Evolutionary conservation across 2,113 vertebrate genomes (phyloP), one percentile per base, ranked within the genome.

Genomic region (Catharus minimus): DNA sequence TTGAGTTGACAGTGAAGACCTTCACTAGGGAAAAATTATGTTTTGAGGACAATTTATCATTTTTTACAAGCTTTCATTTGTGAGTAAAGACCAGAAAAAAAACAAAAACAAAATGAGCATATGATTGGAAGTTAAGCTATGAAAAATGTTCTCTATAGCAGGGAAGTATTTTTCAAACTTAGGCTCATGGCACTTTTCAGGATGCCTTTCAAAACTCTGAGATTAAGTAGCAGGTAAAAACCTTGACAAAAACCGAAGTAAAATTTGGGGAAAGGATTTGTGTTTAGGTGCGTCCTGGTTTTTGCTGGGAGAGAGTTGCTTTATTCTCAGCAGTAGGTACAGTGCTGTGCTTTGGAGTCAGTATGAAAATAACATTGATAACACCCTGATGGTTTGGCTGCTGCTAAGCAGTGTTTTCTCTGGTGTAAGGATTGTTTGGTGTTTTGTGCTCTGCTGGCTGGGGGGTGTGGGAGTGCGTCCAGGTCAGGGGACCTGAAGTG

Each of bases 371-470:
- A 57, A 24, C 24, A 19, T 39, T 88, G 19, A 14, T 66, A 66
- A 28, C 12, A 36, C 11, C 9, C 32, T 44, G 67, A 16, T 44
- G 16, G 14, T 66, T 58, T 73, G 44, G 10, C 15, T 58, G n/a
- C 24, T 58, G n/a, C 23, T 58, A n/a, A 30, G 15, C 19, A 33
- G 28, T 52, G 20, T 20, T 52, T 53, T 28, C n/a, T 2, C 13
- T 30, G 39, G 53, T 28, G 22, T 32, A 12, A 52, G 23, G n/a
- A 30, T 15, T 53, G 11, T 21, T 38, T 5, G 4, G 13, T 32
- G 17, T 66, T 57, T 30, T 0, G 2, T 46, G 38, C 9, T 52
- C 38, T 73, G 38, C 38, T 24, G 46, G 38, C 0, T 0, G 33
- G 53, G 20, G 15, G 13, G 4, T 15, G 39, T 73, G 60, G 20